These are phyloP conservation scores for Hemicordylus capensis DNA, from an alignment of 2,113 vertebrate genomes.

Conservation along the genomic window DNA sequence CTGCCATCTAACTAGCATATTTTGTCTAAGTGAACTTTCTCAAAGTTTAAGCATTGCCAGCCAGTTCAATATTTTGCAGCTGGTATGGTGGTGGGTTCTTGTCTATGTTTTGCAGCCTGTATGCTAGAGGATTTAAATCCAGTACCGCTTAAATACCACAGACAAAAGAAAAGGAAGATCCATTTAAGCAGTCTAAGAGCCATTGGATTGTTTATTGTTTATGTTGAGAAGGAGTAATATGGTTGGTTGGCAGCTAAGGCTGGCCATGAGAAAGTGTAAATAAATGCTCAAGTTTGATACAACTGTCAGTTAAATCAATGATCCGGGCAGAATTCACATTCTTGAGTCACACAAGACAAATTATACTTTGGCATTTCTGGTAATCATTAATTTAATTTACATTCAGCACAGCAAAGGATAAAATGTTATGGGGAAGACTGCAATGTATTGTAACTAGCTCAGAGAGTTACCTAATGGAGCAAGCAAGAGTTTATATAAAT, in stretches of 20 bases:
- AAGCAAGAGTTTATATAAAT: constrained; percentile 12
- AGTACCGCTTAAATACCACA: background rate
- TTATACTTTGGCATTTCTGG: constrained; percentile 30
- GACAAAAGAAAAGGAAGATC: background rate
- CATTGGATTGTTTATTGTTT: constrained; percentile 12
- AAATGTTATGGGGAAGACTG: constrained; percentile 31
- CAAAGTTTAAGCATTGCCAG: background rate
- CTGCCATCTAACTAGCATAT: background rate
- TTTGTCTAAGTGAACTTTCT: background rate
- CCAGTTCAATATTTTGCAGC: background rate
- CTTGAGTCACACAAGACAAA: constrained; percentile 28
- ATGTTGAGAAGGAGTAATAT: background rate
- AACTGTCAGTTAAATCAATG: background rate
- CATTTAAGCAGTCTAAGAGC: background rate
- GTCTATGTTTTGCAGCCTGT: background rate
- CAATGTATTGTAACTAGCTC: constrained; percentile 5
- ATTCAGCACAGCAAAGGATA: constrained; percentile 24
- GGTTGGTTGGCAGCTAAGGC: background rate
- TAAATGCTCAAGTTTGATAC: background rate
- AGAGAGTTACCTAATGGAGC: constrained; percentile 37
- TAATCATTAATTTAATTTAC: constrained; percentile 25
- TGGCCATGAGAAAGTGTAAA: background rate
- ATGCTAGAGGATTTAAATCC: background rate
- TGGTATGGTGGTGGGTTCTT: background rate
- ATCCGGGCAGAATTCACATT: background rate